Evolutionary conservation across 1,140 invertebrate species (phyloP).

Genomic region (Anastrepha obliqua): DNA sequence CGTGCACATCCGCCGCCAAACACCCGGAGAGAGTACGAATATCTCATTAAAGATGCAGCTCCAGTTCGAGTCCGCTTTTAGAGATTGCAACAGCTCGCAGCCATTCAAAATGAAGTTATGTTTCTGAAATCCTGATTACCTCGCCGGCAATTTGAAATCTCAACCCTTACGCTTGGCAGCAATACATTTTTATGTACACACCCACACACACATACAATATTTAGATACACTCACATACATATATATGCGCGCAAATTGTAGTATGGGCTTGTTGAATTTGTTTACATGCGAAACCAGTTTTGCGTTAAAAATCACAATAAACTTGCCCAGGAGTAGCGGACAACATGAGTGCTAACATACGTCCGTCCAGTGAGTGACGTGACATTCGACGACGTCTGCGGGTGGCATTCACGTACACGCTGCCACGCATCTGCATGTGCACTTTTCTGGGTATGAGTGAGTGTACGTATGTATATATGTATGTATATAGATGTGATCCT

Average conservation of each 20-base stretch:
- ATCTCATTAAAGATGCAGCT: constrained; percentile 20
- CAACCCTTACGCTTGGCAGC: constrained; percentile 4
- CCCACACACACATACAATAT: neutral
- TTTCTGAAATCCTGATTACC: constrained; percentile 3
- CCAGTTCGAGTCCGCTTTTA: neutral
- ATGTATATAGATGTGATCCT: too few species aligned
- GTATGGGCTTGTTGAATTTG: neutral
- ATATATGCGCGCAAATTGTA: neutral
- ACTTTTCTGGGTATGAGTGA: too few species aligned
- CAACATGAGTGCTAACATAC: constrained; percentile 1
- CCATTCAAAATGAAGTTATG: neutral
- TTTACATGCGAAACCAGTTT: constrained; percentile 46
- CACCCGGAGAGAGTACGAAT: neutral
- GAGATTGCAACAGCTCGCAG: neutral
- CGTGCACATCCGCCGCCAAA: neutral
- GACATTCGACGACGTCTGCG: constrained; percentile 33
- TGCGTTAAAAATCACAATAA: constrained; percentile 38
- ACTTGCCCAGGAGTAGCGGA: constrained; percentile 31
- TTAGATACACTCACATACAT: neutral
- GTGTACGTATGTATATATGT: neutral
- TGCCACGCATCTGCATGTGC: neutral
- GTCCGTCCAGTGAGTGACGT: constrained; percentile 41
- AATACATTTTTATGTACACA: neutral
- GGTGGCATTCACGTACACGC: neutral
- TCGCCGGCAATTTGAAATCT: neutral